Percentiles rank a stretch among this genome's conserved stretches.
These are phyloP conservation scores for Ostrea denselamellosa DNA, from an alignment of 1,140 invertebrate species.

Conservation along the genomic window DNA sequence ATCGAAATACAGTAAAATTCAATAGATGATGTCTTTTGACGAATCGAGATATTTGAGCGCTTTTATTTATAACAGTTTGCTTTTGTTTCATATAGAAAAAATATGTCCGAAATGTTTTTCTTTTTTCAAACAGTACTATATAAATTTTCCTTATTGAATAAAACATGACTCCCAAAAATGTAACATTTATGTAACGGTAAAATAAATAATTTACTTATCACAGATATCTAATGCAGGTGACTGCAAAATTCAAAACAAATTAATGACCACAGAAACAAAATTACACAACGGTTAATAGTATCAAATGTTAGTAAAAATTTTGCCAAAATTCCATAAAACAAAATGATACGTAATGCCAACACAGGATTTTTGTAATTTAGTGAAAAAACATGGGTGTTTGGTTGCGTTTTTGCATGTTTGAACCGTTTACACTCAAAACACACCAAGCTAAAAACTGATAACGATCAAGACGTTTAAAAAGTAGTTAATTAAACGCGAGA, in stretches of 20 bases:
- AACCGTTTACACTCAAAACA: constrained; percentile 1
- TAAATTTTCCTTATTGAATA: not conserved
- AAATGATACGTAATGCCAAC: constrained; percentile 24
- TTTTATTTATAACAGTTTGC: not conserved
- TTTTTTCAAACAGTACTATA: not conserved
- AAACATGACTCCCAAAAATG: constrained; percentile 23
- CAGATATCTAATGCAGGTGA: constrained; percentile 7
- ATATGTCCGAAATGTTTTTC: not conserved
- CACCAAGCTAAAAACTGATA: not conserved
- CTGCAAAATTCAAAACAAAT: constrained; percentile 33
- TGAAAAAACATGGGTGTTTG: constrained; percentile 8
- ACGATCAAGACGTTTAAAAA: constrained; percentile 1
- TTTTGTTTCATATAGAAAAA: not conserved
- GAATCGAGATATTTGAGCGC: too few species aligned
- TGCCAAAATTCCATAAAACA: constrained; percentile 37
- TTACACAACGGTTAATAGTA: constrained; percentile 20
- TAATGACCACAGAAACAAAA: not conserved
- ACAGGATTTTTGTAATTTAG: constrained; percentile 25
- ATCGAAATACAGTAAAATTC: too few species aligned
- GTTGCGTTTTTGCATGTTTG: constrained; percentile 23
- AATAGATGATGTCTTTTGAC: too few species aligned
- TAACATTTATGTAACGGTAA: not conserved
- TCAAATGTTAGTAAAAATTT: constrained; percentile 29
- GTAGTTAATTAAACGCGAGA: constrained; percentile 52
- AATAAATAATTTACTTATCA: constrained; percentile 25